These are phyloP conservation scores for Erythrocebus patas DNA, from an alignment of 2,113 vertebrate genomes.

Conservation along the genomic window DNA sequence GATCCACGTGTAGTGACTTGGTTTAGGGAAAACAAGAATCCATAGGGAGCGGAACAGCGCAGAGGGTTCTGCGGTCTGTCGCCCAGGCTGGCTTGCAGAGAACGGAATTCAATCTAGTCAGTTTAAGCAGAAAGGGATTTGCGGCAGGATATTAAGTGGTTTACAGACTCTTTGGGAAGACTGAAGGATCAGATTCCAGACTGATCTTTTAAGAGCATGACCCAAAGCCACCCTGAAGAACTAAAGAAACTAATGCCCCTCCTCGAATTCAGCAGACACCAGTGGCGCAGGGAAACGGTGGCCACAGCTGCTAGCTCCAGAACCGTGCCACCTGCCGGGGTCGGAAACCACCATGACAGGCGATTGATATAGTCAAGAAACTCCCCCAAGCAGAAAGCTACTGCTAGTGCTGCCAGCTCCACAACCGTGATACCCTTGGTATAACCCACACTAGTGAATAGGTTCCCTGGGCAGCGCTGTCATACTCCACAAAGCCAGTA, in stretches of 20 bases:
- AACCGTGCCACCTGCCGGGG: rapidly evolving
- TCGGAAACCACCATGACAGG: background rate
- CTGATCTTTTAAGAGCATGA: background rate
- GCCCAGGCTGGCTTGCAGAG: background rate
- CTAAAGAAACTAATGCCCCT: background rate
- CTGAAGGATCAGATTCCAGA: background rate
- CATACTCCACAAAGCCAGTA: background rate
- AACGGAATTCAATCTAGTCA: background rate
- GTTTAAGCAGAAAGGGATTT: background rate
- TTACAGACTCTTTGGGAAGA: background rate
- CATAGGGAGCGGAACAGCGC: background rate
- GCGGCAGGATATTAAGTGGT: background rate
- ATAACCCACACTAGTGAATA: too few relatives aligned
- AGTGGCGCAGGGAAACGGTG: rapidly evolving
- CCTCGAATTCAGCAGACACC: background rate
- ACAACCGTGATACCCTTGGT: background rate
- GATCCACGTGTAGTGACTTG: background rate
- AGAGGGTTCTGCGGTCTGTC: background rate
- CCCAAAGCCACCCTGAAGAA: background rate
- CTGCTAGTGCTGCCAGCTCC: background rate
- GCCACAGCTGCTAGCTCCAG: background rate
- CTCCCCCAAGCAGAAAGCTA: background rate
- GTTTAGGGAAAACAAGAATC: background rate
- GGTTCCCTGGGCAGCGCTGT: background rate
- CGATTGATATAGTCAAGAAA: background rate